Conservation (phyloP, 2,113 vertebrate species). For the Solenodon paradoxus region DNA sequence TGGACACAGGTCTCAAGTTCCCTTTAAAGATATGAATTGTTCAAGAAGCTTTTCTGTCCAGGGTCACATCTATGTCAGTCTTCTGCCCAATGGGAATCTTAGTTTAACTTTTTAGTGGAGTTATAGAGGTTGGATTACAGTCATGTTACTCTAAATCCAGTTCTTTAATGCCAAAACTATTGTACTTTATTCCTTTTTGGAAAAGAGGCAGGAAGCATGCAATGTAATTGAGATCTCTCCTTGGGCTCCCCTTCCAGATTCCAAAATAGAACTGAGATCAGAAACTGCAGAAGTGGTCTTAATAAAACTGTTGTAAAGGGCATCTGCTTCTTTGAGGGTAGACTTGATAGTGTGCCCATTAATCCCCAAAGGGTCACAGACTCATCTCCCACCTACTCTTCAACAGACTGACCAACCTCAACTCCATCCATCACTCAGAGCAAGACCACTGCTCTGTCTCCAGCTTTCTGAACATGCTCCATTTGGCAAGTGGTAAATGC, state of each 20-base stretch:
- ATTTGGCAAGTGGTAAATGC: background rate
- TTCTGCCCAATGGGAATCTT: conserved; percentile 44
- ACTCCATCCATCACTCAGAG: background rate
- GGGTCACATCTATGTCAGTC: conserved; percentile 32
- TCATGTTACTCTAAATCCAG: conserved; percentile 33
- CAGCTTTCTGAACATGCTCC: background rate
- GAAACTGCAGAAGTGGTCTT: conserved; percentile 33
- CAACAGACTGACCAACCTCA: background rate
- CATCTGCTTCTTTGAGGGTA: background rate
- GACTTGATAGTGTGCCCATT: background rate
- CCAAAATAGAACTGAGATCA: conserved; percentile 36
- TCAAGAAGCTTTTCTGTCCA: conserved; percentile 25
- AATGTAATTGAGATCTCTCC: conserved; percentile 40
- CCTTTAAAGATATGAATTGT: conserved; percentile 15
- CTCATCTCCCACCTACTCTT: background rate
- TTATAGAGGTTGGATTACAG: conserved; percentile 36
- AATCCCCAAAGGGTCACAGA: background rate
- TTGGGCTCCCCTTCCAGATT: background rate
- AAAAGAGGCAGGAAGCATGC: conserved; percentile 45
- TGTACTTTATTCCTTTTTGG: conserved; percentile 23
- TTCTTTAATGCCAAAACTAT: conserved; percentile 44
- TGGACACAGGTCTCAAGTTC: conserved; percentile 38
- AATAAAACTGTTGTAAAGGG: background rate
- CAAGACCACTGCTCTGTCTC: background rate
- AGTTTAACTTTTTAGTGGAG: conserved; percentile 39